These are phyloP conservation scores for Plagiodera versicolora DNA, from an alignment of 2,888 invertebrate species.

Conservation along the genomic window DNA sequence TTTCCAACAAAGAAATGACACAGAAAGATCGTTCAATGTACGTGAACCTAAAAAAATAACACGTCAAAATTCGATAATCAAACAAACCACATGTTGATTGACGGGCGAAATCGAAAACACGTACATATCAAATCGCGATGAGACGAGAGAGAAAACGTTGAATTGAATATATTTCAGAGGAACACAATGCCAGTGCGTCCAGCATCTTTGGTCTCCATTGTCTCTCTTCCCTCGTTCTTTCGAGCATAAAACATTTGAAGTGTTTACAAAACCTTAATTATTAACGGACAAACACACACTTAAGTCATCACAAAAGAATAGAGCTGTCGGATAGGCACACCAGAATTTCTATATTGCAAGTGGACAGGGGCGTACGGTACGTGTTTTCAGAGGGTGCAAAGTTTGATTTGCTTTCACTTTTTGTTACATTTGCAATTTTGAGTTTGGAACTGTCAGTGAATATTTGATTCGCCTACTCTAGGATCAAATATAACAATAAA, in stretches of 20 bases:
- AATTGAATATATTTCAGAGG: constrained; percentile 15
- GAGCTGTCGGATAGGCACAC: constrained; percentile 20
- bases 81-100: constrained; percentile 4
- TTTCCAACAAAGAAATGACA: no score
- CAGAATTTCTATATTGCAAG: constrained; percentile 26
- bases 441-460: no score
- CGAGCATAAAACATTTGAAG: constrained; percentile 52
- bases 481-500: no score
- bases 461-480: no score
- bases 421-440: no score
- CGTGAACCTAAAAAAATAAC: no score
- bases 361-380: constrained; percentile 21
- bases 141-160: constrained; percentile 19
- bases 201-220: constrained; percentile 22
- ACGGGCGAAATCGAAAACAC: constrained; percentile 10
- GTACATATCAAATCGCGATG: constrained; percentile 6
- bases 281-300: constrained; percentile 52
- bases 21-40: no score
- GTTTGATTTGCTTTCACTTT: no score
- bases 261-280: constrained; percentile 53
- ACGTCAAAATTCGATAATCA: not conserved
- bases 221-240: constrained; percentile 36
- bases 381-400: not conserved
- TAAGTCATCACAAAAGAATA: constrained; percentile 40
- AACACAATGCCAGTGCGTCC: constrained; percentile 11